These are phyloP conservation scores for Platysteira castanea DNA, from an alignment of 2,113 vertebrate species.

Conservation along the genomic window DNA sequence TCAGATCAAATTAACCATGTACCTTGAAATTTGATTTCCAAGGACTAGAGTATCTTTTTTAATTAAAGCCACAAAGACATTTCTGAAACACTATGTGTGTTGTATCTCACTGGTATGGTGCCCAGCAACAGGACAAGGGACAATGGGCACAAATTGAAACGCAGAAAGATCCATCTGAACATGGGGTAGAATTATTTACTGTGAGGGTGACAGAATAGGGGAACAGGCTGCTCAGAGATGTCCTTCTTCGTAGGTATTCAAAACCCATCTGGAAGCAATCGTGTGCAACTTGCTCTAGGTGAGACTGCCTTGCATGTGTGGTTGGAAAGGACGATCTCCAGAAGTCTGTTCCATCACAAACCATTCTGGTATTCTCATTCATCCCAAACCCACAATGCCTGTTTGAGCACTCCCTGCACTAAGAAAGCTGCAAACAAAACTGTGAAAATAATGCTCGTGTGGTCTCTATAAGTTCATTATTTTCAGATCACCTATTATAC, in stretches of 20 bases:
- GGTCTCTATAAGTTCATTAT: not conserved
- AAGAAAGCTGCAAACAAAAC: not conserved
- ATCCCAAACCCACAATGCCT: not conserved
- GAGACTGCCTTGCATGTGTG: not conserved
- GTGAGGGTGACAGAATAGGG: not conserved
- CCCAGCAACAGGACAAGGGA: not conserved
- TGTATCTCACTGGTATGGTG: not conserved
- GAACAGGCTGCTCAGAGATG: not conserved
- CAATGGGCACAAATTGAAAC: not conserved
- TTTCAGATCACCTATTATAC: not conserved
- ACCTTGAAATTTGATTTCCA: not conserved
- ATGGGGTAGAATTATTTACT: not conserved
- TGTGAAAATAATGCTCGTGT: not conserved
- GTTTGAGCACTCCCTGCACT: not conserved
- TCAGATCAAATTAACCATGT: not conserved
- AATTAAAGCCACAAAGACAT: not conserved
- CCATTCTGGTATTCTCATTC: not conserved
- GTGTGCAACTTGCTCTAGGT: not conserved
- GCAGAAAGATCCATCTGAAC: too few relatives aligned
- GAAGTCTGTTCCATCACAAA: not conserved
- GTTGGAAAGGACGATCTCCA: not conserved
- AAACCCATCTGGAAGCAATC: not conserved
- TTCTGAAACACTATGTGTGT: not conserved
- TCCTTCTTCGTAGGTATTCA: not conserved
- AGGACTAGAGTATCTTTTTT: not conserved